Evolutionary conservation across 1,140 invertebrate genomes (phyloP).

Genomic region (Lethrus apterus): DNA sequence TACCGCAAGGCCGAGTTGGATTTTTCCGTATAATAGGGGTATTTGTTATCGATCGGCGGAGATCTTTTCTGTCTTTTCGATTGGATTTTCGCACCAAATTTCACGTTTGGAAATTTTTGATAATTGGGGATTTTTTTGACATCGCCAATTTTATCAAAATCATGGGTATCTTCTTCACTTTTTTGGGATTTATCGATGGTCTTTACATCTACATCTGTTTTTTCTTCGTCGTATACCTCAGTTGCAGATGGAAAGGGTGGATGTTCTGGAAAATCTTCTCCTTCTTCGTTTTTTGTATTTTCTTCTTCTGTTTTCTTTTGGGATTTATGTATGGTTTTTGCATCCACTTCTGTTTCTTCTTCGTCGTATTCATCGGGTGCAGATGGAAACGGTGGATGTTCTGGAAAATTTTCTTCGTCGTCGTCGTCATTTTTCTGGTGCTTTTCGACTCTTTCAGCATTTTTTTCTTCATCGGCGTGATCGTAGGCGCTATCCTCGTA

Average conservation of each 20-base stretch:
- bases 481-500: slow-evolving; percentile 72
- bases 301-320: background rate
- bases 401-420: background rate
- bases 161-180: too few relatives aligned
- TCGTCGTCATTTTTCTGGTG: background rate
- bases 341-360: background rate
- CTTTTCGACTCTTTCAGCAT: slow-evolving; percentile 48
- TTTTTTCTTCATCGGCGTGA: slow-evolving; percentile 62
- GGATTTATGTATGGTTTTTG: background rate
- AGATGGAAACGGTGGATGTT: too few relatives aligned
- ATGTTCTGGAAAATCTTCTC: background rate
- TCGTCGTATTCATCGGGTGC: slow-evolving; percentile 1
- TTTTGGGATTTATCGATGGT: too few relatives aligned
- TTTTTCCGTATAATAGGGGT: slow-evolving; percentile 46
- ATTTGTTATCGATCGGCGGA: slow-evolving; percentile 34
- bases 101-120: too few relatives aligned
- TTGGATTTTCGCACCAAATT: background rate
- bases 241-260: too few relatives aligned
- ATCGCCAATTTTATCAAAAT: too few relatives aligned
- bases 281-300: background rate
- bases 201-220: too few relatives aligned
- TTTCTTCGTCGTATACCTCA: too few relatives aligned
- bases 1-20: slow-evolving; percentile 49
- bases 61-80: background rate
- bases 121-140: too few relatives aligned